phyloP scores from a whole-genome alignment of 2,888 invertebrate genomes.

The Alloscopus bannaensis region DNA sequence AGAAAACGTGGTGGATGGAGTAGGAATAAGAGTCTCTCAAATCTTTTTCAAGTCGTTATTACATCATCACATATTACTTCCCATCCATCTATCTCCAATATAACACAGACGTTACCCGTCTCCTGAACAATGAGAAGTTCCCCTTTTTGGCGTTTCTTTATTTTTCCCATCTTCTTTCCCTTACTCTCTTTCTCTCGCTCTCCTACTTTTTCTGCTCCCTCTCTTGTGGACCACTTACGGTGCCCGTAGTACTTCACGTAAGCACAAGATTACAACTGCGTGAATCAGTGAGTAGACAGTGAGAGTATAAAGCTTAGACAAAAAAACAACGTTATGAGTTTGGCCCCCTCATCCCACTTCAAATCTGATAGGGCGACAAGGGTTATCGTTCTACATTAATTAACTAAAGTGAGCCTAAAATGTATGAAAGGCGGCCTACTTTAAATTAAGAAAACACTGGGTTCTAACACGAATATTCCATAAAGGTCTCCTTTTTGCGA shows the following conservation, averaged over 20 bases:
- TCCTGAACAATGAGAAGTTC: conserved; percentile 51
- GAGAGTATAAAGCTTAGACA: background rate
- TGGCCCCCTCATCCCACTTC: conserved; percentile 39
- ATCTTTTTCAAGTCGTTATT: conserved; percentile 69
- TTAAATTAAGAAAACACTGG: too few species aligned
- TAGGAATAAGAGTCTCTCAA: conserved; percentile 66
- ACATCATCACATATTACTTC: conserved; percentile 70
- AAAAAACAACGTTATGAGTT: conserved; percentile 34
- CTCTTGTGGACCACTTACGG: background rate
- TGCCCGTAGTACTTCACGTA: background rate
- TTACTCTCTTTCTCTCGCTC: conserved; percentile 3
- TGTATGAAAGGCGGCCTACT: background rate
- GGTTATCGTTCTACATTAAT: conserved; percentile 46
- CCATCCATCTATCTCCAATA: conserved; percentile 70
- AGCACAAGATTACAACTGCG: too few species aligned
- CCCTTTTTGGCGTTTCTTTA: conserved; percentile 46
- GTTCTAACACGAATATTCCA: too few species aligned
- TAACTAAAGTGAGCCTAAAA: conserved; percentile 12
- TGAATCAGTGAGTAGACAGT: too few species aligned
- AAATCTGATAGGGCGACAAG: conserved; percentile 40
- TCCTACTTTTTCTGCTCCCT: conserved; percentile 11
- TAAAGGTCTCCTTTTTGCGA: too few species aligned
- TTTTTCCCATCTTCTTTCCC: conserved; percentile 7
- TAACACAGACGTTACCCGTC: conserved; percentile 66
- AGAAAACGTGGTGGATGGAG: conserved; percentile 59